Evolutionary conservation across 1,140 invertebrate genomes (phyloP).

Genomic region (Drosophila ercepeae): DNA sequence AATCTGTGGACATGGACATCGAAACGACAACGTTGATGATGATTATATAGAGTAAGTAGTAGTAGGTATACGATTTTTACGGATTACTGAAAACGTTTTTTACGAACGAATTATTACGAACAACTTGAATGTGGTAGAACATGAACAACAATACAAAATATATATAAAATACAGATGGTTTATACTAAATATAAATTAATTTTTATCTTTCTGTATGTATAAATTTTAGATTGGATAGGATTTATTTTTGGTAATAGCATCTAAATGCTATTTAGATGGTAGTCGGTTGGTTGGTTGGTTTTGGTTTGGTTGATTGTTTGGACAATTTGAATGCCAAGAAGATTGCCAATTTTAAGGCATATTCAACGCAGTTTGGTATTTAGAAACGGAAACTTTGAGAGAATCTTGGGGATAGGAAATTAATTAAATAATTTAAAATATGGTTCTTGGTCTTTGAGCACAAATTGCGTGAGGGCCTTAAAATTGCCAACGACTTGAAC

Average conservation of each 20-base stretch:
- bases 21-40: conserved; percentile 73
- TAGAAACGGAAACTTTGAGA: background rate
- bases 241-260: conserved; percentile 19
- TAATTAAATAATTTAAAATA: no score
- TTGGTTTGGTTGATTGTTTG: conserved; percentile 36
- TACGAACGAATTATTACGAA: conserved; percentile 54
- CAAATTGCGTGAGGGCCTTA: conserved; percentile 68
- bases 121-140: conserved; percentile 67
- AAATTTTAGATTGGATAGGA: conserved; percentile 23
- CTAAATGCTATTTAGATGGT: conserved; percentile 37
- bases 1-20: conserved; percentile 67
- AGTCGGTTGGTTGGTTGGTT: conserved; percentile 1
- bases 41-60: conserved; percentile 20
- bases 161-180: conserved; percentile 49
- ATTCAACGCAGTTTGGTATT: conserved; percentile 30
- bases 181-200: conserved; percentile 11
- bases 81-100: conserved; percentile 46
- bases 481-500: conserved; percentile 81
- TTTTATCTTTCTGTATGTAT: conserved; percentile 29
- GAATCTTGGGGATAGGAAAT: background rate
- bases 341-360: conserved; percentile 77
- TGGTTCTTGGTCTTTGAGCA: conserved; percentile 2
- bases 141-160: conserved; percentile 75
- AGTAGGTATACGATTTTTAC: conserved; percentile 39
- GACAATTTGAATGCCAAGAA: conserved; percentile 69